These are phyloP conservation scores for Tridacna gigas DNA, from an alignment of 2,888 invertebrate genomes.

Conservation along the genomic window DNA sequence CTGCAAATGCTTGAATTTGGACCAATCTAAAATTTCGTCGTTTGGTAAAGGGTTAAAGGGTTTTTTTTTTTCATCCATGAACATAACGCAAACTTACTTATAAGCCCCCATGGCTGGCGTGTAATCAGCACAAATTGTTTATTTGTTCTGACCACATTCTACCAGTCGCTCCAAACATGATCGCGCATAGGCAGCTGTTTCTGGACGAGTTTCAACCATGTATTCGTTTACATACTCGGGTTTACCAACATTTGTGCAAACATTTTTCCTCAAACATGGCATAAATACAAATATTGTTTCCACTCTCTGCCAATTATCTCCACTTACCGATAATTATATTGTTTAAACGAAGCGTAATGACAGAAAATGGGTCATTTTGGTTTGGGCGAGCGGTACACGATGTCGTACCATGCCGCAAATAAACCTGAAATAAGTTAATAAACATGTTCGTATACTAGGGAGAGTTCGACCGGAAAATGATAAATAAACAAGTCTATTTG, in stretches of 20 bases:
- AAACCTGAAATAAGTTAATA: conserved; percentile 30
- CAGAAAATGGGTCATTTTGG: conserved; percentile 32
- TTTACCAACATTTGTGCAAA: conserved; percentile 53
- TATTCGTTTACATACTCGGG: conserved; percentile 9
- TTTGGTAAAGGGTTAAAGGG: no score
- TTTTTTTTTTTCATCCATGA: no score
- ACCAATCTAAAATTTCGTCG: no score
- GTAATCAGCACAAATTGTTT: not conserved
- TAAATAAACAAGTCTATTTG: conserved; percentile 33
- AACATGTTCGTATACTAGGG: conserved; percentile 17
- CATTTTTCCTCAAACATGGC: conserved; percentile 29
- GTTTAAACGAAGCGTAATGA: conserved; percentile 52
- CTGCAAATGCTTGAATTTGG: no score
- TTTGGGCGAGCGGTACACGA: conserved; percentile 19
- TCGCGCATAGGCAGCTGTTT: not conserved
- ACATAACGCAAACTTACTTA: no score
- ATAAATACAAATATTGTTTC: conserved; percentile 40
- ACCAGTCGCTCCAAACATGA: not conserved
- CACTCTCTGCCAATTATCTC: conserved; percentile 44
- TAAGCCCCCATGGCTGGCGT: no score
- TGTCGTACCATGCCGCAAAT: conserved; percentile 24
- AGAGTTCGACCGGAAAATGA: conserved; percentile 25
- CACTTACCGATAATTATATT: conserved; percentile 44
- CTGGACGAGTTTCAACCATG: not conserved
- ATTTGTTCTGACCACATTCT: not conserved